These are phyloP conservation scores for Aphrocallistes beatrix DNA, from an alignment of 37 sponge, comb jelly and placozoan genomes.

Conservation along the genomic window DNA sequence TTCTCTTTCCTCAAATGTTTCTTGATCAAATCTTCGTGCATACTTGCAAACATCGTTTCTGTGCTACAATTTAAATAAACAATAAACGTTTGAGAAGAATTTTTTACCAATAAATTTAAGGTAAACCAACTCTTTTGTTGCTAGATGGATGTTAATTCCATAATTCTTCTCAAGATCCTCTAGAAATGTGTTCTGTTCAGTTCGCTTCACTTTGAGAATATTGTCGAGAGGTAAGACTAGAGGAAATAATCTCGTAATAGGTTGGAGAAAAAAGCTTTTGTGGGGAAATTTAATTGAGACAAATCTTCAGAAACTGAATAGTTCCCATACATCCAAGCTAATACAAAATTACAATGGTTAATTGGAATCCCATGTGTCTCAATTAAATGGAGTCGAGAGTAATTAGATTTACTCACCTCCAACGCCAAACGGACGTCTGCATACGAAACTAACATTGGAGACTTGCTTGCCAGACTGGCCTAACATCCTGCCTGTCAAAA, in stretches of 20 bases:
- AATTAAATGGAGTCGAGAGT: too few relatives aligned
- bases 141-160: neutral
- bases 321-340: too few relatives aligned
- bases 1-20: constrained; percentile 11
- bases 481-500: neutral
- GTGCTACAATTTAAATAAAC: neutral
- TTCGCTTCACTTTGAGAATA: neutral
- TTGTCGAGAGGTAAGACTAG: constrained; percentile 3
- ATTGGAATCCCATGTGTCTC: too few relatives aligned
- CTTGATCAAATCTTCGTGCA: constrained; percentile 13
- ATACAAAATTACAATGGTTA: too few relatives aligned
- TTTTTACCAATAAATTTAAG: too few relatives aligned
- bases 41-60: neutral
- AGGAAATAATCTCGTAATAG: too few relatives aligned
- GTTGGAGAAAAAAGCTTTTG: too few relatives aligned
- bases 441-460: neutral
- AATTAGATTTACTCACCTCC: neutral
- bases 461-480: neutral
- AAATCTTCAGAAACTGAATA: too few relatives aligned
- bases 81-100: too few relatives aligned
- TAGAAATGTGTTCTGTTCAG: constrained; percentile 1
- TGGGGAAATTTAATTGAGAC: too few relatives aligned
- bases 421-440: neutral
- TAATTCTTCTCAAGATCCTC: neutral
- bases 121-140: neutral